Base-by-base conservation (phyloP, 2,888 invertebrate genomes). In the Pristionchus entomophagus region DNA sequence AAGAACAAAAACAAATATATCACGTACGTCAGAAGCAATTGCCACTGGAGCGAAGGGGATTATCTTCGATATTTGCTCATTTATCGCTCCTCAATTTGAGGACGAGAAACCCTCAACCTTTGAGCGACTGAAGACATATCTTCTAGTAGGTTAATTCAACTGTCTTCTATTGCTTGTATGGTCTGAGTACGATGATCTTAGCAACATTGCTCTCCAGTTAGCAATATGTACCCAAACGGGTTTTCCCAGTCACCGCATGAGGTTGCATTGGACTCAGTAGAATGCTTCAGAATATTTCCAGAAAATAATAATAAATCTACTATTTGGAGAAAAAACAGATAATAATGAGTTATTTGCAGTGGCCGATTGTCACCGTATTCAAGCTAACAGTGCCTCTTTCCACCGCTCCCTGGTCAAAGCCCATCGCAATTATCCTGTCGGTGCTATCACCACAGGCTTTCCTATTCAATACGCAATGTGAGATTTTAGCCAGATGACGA, bases 361-460 rank as follows among this genome's bases (percentile, higher is more conserved):
- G 38, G 35, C 65, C 65, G 19, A 35, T 69, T 38, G 10, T 5
- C 22, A 38, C 38, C 0, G 6, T 69, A 0, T 69, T 69, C 65
- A 35, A 38, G 8, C 35, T 69, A 2, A 69, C 65, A 22, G 65
- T 69, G 0, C 65, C 65, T 35, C 38, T 69, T 8, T 35, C 65
- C 3, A 65, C 69, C 8, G 29, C 73, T 4, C 45, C 49, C 10
- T 84, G 84, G 84, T 84, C 84, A 2, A 84, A 84, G 32, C 84
- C 84, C 1, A 49, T 84, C 35, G 65, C 84, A 5, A 45, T 84
- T 26, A 45, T 84, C 19, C 84, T 65, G 4, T 45, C 69, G 0
- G 6, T 84, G 32, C n/a, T 73, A 3, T 22, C 84, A 1, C 84
- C 84, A 2, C 51, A 49, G 73, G 45, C 26, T 17, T 49, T 84